Evolutionary conservation across 2,797 vertebrate genomes (phyloP).

Genomic region (Microctenopoma steveboyesi): DNA sequence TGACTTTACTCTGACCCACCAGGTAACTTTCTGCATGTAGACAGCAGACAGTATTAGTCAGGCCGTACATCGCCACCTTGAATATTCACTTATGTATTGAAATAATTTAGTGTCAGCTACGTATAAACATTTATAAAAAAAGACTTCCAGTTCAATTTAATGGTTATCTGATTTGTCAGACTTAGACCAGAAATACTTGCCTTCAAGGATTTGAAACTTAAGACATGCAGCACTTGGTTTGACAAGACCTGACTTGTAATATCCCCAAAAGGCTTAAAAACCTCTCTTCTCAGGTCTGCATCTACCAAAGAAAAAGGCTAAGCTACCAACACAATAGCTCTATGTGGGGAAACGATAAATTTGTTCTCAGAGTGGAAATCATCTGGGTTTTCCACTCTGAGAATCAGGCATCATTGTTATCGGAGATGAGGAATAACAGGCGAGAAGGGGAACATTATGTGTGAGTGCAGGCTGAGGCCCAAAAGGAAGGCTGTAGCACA

Average conservation of each 20-base stretch:
- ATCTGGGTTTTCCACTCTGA: constrained; percentile 58
- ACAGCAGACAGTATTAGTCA: background rate
- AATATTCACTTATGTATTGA: background rate
- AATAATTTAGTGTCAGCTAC: background rate
- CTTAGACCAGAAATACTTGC: background rate
- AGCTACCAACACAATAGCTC: constrained; percentile 44
- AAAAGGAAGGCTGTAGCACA: constrained; percentile 74
- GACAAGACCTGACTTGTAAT: constrained; percentile 4
- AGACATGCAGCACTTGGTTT: background rate
- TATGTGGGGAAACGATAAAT: constrained; percentile 57
- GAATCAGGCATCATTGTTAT: constrained; percentile 70
- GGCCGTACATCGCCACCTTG: background rate
- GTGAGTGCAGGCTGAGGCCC: constrained; percentile 61
- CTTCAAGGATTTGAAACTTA: background rate
- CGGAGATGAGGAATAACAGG: constrained; percentile 53
- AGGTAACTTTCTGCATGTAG: too few species aligned
- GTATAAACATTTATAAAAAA: background rate
- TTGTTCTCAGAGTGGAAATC: constrained; percentile 47
- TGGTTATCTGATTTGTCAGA: background rate
- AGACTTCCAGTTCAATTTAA: background rate
- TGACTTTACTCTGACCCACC: background rate
- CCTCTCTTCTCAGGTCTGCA: constrained; percentile 3
- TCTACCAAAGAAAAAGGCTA: constrained; percentile 35
- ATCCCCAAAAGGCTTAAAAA: constrained; percentile 15
- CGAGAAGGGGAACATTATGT: constrained; percentile 50